Conservation (phyloP, 1,140 invertebrate species). For the Halesus radiatus region DNA sequence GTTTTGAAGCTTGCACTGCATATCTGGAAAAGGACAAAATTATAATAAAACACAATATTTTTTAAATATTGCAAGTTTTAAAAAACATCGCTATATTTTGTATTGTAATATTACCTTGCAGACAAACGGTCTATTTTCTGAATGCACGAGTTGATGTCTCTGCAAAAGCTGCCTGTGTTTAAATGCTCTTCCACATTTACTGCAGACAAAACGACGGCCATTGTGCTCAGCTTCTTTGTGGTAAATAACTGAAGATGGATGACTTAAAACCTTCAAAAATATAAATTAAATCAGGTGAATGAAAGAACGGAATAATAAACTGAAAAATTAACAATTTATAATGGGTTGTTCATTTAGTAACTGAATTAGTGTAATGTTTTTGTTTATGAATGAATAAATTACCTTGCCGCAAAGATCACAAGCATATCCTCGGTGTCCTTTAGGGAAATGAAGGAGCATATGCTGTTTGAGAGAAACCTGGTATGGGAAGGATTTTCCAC, state of each 20-base stretch:
- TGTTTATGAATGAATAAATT: conserved; percentile 40
- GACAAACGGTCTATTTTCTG: conserved; percentile 73
- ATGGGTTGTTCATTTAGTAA: no score
- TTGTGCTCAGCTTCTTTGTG: conserved; percentile 81
- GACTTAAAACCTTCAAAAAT: conserved; percentile 63
- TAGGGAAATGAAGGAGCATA: conserved; percentile 68
- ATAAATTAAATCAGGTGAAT: no score
- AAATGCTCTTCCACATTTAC: conserved; percentile 79
- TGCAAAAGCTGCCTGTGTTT: conserved; percentile 79
- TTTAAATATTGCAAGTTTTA: background rate
- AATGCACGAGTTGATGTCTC: conserved; percentile 80
- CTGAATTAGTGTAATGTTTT: no score
- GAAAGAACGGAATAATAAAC: no score
- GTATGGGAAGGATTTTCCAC: conserved; percentile 72
- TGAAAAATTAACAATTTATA: no score
- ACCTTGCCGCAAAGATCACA: conserved; percentile 81
- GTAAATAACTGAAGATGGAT: conserved; percentile 76
- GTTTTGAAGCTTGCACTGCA: conserved; percentile 80
- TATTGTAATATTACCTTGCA: conserved; percentile 66
- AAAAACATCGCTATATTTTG: background rate
- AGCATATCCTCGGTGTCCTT: conserved; percentile 69
- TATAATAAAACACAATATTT: background rate
- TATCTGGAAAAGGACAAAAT: conserved; percentile 59
- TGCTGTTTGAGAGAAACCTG: conserved; percentile 73
- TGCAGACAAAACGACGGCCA: conserved; percentile 76